Evolutionary conservation across 2,888 invertebrate genomes (phyloP).

Genomic region (Uloborus plumipes): DNA sequence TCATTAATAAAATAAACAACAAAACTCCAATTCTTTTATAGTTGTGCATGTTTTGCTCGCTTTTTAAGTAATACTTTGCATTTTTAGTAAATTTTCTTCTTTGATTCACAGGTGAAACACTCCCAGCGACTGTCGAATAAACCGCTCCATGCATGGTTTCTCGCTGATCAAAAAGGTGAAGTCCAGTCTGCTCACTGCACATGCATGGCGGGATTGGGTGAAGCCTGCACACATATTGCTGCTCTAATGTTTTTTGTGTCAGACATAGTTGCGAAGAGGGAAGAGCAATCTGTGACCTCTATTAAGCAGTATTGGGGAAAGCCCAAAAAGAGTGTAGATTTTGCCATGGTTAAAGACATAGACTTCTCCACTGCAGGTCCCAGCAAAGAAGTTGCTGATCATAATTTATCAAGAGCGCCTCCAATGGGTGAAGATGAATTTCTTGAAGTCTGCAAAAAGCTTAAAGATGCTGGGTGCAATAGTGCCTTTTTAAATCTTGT

Average conservation of each 20-base stretch:
- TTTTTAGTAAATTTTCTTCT: not conserved
- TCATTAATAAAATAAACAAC: no score
- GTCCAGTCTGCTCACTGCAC: constrained; percentile 19
- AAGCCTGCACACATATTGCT: constrained; percentile 20
- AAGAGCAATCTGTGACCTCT: constrained; percentile 11
- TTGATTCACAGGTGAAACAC: not conserved
- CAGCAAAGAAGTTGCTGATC: not conserved
- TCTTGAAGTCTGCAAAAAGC: not conserved
- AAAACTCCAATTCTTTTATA: no score
- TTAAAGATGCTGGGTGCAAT: not conserved
- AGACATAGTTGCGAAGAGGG: not conserved
- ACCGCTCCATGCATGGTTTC: constrained; percentile 17
- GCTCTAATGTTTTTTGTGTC: constrained; percentile 20
- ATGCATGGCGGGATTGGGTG: constrained; percentile 33
- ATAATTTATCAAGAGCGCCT: not conserved
- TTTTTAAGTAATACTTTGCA: no score
- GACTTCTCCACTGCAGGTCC: not conserved
- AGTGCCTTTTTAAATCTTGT: not conserved
- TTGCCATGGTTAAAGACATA: not conserved
- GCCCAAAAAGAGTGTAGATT: not conserved
- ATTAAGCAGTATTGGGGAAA: not conserved
- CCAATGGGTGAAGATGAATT: not conserved
- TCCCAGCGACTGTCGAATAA: constrained; percentile 10
- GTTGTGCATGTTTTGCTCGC: no score
- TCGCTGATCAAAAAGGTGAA: not conserved